Base-by-base conservation (phyloP, 1,140 invertebrate species). In the Nylanderia fulva region DNA sequence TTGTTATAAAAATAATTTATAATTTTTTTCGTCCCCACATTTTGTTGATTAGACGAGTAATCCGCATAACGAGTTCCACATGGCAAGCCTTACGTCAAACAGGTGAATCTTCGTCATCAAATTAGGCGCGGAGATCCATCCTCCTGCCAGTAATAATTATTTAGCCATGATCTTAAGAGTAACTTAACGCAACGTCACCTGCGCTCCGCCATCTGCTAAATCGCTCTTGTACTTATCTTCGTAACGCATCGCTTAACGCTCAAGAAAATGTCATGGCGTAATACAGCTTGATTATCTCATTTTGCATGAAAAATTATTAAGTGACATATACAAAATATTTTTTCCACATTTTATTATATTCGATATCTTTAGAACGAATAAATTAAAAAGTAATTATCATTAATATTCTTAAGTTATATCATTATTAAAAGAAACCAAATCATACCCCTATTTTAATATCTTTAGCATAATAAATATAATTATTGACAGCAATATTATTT, bases 151-250 rank as follows among this genome's bases (percentile, higher is more conserved):
- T 33, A 86, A 86, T 88, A 88, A 88, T 88, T 88, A 87, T 74
- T 71, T 83, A 72, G 83, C 80, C 85, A 86, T 84, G 77, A 82
- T 60, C 80, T 63, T 60, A 74, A 85, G 77, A 71, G 60, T 77
- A 87, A 88, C 75, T 88, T 87, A 84, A 68, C 80, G 79, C 45
- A 74, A 74, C 85, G 85, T 68, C 85, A 88, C 86, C 86, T 88
- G 86, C 86, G 86, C 79, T 48, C 66, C 72, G 24, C 56, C 45
- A 87, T 48, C 77, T 82, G 77, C 77, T 82, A 82, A 82, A 82
- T 82, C 77, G 77, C 77, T 80, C 77, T 58, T 71, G 64, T 58
- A 71, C 29, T 80, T 82, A 82, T n/a, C 21, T 42, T 24, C 66
- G 36, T 69, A 71, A 80, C 66, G 66, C 52, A 72, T 71, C 77